phyloP scores from a whole-genome alignment of 2,888 invertebrate genomes.

The Apotomis betuletana region DNA sequence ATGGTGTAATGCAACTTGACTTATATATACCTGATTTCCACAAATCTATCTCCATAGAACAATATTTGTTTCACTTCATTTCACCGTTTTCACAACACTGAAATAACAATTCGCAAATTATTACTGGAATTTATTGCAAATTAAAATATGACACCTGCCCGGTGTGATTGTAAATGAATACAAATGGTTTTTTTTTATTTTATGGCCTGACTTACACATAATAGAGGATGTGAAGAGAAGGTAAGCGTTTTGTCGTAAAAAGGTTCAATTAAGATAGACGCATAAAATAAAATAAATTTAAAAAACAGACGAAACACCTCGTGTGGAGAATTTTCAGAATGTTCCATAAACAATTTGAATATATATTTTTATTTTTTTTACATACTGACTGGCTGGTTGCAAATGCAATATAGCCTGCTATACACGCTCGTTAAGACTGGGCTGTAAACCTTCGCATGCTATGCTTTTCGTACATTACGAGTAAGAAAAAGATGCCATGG shows the following conservation, averaged over 20 bases:
- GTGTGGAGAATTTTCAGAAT: constrained; percentile 48
- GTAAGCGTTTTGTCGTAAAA: constrained; percentile 13
- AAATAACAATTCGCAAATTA: constrained; percentile 46
- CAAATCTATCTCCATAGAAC: constrained; percentile 59
- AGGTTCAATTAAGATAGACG: constrained; percentile 25
- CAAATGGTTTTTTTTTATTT: constrained; percentile 27
- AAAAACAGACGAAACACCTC: constrained; percentile 60
- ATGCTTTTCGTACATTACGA: too few species aligned
- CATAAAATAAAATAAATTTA: constrained; percentile 46
- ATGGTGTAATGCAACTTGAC: constrained; percentile 29
- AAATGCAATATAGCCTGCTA: not conserved
- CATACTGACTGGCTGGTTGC: constrained; percentile 7
- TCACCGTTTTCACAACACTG: constrained; percentile 48
- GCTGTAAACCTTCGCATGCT: too few species aligned
- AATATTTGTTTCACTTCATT: constrained; percentile 52
- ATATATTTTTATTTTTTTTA: not conserved
- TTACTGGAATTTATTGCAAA: constrained; percentile 40
- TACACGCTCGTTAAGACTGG: too few species aligned
- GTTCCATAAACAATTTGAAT: constrained; percentile 40
- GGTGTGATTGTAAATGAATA: constrained; percentile 34
- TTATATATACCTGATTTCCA: constrained; percentile 56
- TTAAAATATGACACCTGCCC: constrained; percentile 47
- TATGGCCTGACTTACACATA: constrained; percentile 33
- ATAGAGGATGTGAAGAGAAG: constrained; percentile 39
- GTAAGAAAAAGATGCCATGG: too few species aligned